Conservation (phyloP, 2,888 invertebrate species). For the Hoplodrina ambigua region DNA sequence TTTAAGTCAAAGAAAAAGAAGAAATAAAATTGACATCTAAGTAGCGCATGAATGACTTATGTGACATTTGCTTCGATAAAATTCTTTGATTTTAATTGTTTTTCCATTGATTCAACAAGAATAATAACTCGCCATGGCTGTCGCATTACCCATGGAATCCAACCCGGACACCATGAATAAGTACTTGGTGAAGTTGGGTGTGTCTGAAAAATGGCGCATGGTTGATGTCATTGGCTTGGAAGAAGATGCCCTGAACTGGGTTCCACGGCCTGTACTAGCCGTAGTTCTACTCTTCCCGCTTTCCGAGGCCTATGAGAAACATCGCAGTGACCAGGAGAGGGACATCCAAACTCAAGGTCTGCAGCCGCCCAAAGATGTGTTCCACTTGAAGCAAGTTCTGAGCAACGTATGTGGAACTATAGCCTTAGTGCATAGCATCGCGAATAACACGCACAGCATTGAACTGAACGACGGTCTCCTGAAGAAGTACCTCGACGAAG, state of each 20-base stretch:
- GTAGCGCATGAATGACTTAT: slow-evolving; percentile 10
- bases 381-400: slow-evolving; percentile 96
- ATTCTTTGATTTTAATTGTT: slow-evolving; percentile 28
- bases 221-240: slow-evolving; percentile 98
- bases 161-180: slow-evolving; percentile 92
- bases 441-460: slow-evolving; percentile 95
- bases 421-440: slow-evolving; percentile 97
- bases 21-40: slow-evolving; percentile 13
- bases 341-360: slow-evolving; percentile 90
- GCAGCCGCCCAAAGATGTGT: slow-evolving; percentile 92
- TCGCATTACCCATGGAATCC: slow-evolving; percentile 87
- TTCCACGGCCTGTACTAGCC: slow-evolving; percentile 96
- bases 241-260: slow-evolving; percentile 94
- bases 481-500: slow-evolving; percentile 94
- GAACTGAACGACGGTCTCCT: slow-evolving; percentile 92
- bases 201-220: slow-evolving; percentile 94
- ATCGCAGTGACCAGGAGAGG: slow-evolving; percentile 91
- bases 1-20: slow-evolving; percentile 9
- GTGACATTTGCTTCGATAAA: slow-evolving; percentile 14
- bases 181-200: slow-evolving; percentile 94
- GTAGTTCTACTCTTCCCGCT: slow-evolving; percentile 97
- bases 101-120: slow-evolving; percentile 4
- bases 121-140: slow-evolving; percentile 70
- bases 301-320: slow-evolving; percentile 93
- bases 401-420: slow-evolving; percentile 99